Evolutionary conservation across 2,113 vertebrate genomes (phyloP).

Genomic region (Pluvialis apricaria): DNA sequence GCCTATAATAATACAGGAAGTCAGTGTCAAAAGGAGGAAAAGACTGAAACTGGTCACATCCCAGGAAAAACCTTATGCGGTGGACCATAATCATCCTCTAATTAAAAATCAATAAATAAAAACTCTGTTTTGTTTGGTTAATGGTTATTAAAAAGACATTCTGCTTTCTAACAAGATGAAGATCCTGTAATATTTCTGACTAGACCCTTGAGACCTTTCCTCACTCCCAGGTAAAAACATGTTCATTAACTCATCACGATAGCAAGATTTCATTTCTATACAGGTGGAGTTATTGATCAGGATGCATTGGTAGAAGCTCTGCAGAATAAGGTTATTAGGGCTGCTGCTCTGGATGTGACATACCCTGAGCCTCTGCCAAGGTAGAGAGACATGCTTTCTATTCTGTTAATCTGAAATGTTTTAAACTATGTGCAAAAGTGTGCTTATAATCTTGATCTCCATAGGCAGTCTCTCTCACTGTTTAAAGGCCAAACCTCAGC

Average conservation of each 20-base stretch:
- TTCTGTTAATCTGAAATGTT: background rate
- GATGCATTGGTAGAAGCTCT: constrained; percentile 80
- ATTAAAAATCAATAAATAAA: background rate
- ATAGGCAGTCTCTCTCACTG: accelerated
- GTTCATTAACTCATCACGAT: background rate
- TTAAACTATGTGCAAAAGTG: background rate
- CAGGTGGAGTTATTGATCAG: constrained; percentile 83
- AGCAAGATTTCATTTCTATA: background rate
- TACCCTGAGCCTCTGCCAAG: constrained; percentile 83
- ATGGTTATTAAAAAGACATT: background rate
- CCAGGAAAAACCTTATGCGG: background rate
- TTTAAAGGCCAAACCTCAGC: background rate
- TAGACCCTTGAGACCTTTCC: background rate
- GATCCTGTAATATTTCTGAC: background rate
- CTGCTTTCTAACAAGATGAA: background rate
- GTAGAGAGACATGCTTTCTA: constrained; percentile 40
- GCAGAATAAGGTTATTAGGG: constrained; percentile 68
- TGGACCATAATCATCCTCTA: background rate
- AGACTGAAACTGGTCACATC: background rate
- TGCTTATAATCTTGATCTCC: background rate
- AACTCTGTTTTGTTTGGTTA: background rate
- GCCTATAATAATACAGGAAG: background rate
- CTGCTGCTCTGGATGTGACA: constrained; percentile 80
- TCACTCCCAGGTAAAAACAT: accelerated
- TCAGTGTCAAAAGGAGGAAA: background rate